phyloP scores from a whole-genome alignment of 2,113 vertebrate genomes.

The Heterocephalus glaber region DNA sequence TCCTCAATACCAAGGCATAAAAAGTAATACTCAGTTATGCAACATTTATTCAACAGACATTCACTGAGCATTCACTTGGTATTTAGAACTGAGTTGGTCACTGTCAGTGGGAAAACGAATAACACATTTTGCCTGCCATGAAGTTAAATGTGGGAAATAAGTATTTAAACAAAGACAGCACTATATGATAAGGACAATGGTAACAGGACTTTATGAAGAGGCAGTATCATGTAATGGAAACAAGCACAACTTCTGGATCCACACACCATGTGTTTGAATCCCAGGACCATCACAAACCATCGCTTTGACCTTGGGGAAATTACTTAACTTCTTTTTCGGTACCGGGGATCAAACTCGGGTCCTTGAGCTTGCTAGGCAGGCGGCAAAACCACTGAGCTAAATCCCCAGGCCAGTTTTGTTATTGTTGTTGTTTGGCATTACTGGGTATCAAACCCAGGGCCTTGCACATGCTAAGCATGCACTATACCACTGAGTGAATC shows the following conservation, averaged over 20 bases:
- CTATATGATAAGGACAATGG: not conserved
- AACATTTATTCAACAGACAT: not conserved
- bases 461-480: too few species aligned
- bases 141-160: not conserved
- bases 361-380: too few species aligned
- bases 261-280: not conserved
- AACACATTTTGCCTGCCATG: not conserved
- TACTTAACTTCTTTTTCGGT: not conserved
- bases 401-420: too few species aligned
- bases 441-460: too few species aligned
- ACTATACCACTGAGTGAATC: not conserved
- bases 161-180: conserved; percentile 3
- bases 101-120: not conserved
- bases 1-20: not conserved
- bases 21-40: not conserved
- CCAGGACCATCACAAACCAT: not conserved
- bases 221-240: not conserved
- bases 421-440: too few species aligned
- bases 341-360: too few species aligned
- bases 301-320: conserved; percentile 24
- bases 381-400: too few species aligned
- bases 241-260: not conserved
- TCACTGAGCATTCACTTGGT: not conserved
- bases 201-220: not conserved
- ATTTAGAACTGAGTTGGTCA: not conserved